These are phyloP conservation scores for Ichneumoninae sp. DNA, from an alignment of 2,888 invertebrate genomes.

Conservation along the genomic window DNA sequence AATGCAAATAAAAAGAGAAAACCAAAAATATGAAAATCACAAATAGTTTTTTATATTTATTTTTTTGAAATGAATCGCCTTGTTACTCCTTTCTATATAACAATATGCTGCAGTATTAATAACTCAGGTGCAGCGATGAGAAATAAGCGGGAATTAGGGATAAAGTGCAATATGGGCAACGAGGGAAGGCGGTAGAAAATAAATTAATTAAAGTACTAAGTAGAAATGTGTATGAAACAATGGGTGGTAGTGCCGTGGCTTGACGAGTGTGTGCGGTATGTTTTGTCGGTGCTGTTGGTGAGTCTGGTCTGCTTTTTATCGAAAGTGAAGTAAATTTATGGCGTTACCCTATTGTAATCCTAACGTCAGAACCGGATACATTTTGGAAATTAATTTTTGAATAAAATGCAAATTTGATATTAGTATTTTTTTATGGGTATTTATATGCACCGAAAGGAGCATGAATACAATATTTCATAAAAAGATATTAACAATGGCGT, in stretches of 20 bases:
- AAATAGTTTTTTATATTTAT: not conserved
- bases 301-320: conserved; percentile 75
- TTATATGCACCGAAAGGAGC: too few relatives aligned
- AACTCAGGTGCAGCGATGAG: not conserved
- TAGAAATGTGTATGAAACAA: conserved; percentile 8
- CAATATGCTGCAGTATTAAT: not conserved
- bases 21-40: not conserved
- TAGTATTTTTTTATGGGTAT: not conserved
- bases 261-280: conserved; percentile 67
- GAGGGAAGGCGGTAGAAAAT: not conserved
- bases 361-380: not conserved
- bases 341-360: conserved; percentile 11
- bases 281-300: conserved; percentile 76
- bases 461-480: too few relatives aligned
- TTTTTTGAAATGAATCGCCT: not conserved
- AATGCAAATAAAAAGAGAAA: conserved; percentile 16
- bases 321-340: not conserved
- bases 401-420: not conserved
- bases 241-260: conserved; percentile 60
- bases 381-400: not conserved
- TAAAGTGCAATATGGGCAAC: not conserved
- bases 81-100: not conserved
- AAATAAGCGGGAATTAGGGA: not conserved
- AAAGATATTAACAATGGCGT: too few relatives aligned
- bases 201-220: not conserved